Evolutionary conservation across 2,888 invertebrate genomes (phyloP).

Genomic region (Ischnus inquisitorius): DNA sequence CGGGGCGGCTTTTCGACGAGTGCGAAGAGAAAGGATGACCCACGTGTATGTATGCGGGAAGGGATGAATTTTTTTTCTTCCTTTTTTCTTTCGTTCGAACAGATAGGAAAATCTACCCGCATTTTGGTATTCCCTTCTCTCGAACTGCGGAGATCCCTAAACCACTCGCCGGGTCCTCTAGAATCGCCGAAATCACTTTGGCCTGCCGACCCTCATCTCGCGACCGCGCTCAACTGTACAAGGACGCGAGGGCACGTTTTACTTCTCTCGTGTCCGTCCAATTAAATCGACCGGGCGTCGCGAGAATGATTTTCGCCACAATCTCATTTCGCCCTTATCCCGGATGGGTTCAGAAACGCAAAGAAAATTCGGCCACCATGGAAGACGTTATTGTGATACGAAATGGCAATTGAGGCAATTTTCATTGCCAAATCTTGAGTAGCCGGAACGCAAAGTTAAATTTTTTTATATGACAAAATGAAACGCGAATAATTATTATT

Average conservation of each 20-base stretch:
- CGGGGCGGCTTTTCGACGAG: not conserved
- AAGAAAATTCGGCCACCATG: constrained; percentile 4
- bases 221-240: not conserved
- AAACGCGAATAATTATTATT: too few relatives aligned
- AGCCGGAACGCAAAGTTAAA: too few relatives aligned
- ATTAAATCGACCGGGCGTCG: constrained; percentile 28
- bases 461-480: too few relatives aligned
- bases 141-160: not conserved
- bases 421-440: too few relatives aligned
- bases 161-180: not conserved
- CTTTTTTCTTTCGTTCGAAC: not conserved
- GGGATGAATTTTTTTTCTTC: not conserved
- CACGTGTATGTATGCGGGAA: not conserved
- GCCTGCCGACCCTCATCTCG: constrained; percentile 7
- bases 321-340: constrained; percentile 50
- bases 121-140: not conserved
- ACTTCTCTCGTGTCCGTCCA: constrained; percentile 19
- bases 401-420: too few relatives aligned
- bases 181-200: constrained; percentile 20
- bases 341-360: not conserved
- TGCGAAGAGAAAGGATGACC: not conserved
- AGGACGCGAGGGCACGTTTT: not conserved
- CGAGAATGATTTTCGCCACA: constrained; percentile 44
- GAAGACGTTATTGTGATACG: too few relatives aligned
- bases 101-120: not conserved